phyloP scores from a whole-genome alignment of 2,888 invertebrate genomes.

The Aplocera efformata region DNA sequence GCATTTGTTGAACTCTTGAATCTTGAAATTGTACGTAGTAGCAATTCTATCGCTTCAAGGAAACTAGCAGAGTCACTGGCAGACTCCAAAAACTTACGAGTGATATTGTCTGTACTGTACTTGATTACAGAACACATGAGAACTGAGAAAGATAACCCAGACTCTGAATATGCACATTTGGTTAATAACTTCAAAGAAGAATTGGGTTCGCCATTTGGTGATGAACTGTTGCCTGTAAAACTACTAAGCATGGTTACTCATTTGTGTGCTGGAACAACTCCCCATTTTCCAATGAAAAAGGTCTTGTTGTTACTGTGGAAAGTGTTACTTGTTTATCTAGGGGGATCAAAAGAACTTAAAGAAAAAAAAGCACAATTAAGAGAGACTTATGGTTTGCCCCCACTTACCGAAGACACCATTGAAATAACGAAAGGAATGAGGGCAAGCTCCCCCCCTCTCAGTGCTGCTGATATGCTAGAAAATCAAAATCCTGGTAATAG shows the following conservation, averaged over 20 bases:
- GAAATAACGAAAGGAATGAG: conserved; percentile 97
- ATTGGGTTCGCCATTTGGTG: conserved; percentile 81
- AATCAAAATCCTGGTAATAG: conserved; percentile 90
- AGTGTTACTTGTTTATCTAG: conserved; percentile 93
- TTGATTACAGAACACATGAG: conserved; percentile 97
- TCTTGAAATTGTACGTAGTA: conserved; percentile 93
- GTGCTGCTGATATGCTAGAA: conserved; percentile 93
- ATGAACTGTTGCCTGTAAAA: conserved; percentile 93
- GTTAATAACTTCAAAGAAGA: conserved; percentile 82
- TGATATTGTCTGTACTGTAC: conserved; percentile 95
- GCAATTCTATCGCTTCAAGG: conserved; percentile 66
- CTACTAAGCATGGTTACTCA: conserved; percentile 97
- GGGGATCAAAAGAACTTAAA: conserved; percentile 92
- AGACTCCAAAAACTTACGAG: conserved; percentile 94
- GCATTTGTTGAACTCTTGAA: conserved; percentile 95
- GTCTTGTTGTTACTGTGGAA: conserved; percentile 97
- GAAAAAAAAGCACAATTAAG: conserved; percentile 87
- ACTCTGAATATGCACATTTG: conserved; percentile 73
- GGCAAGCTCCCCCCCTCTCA: conserved; percentile 96
- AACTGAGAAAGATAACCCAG: conserved; percentile 79
- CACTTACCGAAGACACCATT: conserved; percentile 94
- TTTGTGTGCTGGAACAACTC: conserved; percentile 96
- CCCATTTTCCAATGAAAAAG: conserved; percentile 99
- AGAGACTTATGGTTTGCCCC: conserved; percentile 85
- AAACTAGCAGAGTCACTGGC: conserved; percentile 79